A percentile compares a stretch with the other conserved stretches of the same genome.
Evolutionary conservation across 1,140 invertebrate genomes (phyloP).

Genomic region (Macrostomum lignano): DNA sequence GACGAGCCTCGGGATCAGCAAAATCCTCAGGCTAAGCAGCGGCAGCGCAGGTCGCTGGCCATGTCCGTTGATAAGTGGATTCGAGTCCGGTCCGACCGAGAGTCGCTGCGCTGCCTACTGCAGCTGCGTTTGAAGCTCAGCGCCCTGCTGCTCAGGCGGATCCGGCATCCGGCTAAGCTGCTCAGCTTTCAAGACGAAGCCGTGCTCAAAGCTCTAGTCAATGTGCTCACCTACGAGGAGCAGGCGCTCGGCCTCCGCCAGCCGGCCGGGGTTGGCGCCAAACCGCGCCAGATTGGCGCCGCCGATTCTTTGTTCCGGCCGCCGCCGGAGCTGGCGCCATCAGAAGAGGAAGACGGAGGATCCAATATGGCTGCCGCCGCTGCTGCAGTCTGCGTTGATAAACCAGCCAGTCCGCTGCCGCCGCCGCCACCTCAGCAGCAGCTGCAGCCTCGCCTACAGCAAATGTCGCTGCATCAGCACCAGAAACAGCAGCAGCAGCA

Average conservation of each 20-base stretch:
- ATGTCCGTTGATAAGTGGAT: slow-evolving; percentile 34
- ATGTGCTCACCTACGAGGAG: slow-evolving; percentile 42
- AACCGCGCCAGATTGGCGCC: slow-evolving; percentile 35
- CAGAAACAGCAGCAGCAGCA: too few relatives aligned
- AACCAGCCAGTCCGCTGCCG: too few relatives aligned
- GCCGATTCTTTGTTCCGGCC: slow-evolving; percentile 33
- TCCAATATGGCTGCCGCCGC: too few relatives aligned
- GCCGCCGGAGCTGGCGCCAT: slow-evolving; percentile 44
- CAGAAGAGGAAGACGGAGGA: too few relatives aligned
- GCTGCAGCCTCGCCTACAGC: too few relatives aligned
- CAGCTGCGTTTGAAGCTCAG: slow-evolving; percentile 48
- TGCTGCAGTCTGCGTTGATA: too few relatives aligned
- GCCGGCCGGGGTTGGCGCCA: slow-evolving; percentile 43
- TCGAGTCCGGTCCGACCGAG: too few relatives aligned
- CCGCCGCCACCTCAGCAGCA: too few relatives aligned
- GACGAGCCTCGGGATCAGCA: too few relatives aligned
- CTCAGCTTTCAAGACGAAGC: not conserved
- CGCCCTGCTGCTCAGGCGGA: slow-evolving; percentile 39
- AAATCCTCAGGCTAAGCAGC: too few relatives aligned
- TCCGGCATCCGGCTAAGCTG: slow-evolving; percentile 39
- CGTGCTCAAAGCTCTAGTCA: slow-evolving; percentile 35
- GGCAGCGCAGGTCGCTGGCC: not conserved
- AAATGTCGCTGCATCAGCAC: too few relatives aligned
- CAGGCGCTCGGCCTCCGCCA: slow-evolving; percentile 39
- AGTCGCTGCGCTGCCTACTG: slow-evolving; percentile 28